Percentiles rank a stretch among this genome's conserved stretches.
Conservation (phyloP, 1,140 invertebrate species). For the Aphaenogaster floridana region DNA sequence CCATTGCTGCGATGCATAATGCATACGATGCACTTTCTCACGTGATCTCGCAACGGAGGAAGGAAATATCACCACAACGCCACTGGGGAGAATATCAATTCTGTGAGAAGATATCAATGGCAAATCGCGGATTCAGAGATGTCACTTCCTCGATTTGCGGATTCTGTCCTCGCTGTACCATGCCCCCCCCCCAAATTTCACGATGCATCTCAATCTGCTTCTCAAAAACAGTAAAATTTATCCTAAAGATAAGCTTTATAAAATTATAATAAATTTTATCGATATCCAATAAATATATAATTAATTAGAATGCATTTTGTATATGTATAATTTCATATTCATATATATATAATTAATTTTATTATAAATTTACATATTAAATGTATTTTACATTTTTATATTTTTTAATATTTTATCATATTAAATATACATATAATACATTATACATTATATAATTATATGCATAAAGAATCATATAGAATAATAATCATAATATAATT, state of each 20-base stretch:
- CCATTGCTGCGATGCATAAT: slow-evolving; percentile 49
- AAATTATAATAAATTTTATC: neutral
- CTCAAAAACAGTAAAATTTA: neutral
- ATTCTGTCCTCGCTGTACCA: neutral
- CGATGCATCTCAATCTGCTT: neutral
- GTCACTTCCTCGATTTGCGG: slow-evolving; percentile 45
- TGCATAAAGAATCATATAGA: too few relatives aligned
- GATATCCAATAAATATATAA: neutral
- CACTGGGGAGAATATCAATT: slow-evolving; percentile 58
- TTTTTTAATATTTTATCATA: neutral
- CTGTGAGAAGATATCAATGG: slow-evolving; percentile 55
- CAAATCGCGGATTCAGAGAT: slow-evolving; percentile 51
- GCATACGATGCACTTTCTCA: slow-evolving; percentile 62
- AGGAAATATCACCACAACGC: slow-evolving; percentile 51
- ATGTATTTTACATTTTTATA: neutral
- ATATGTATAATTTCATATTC: too few relatives aligned
- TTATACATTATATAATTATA: too few relatives aligned
- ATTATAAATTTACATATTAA: neutral
- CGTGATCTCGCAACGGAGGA: slow-evolving; percentile 49
- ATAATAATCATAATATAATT: too few relatives aligned
- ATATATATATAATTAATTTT: neutral
- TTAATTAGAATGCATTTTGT: neutral
- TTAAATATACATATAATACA: neutral
- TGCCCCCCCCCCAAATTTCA: neutral
- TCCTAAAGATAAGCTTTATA: neutral